Base-by-base conservation (phyloP, 2,888 invertebrate species). In the Drosophila melanosoma region DNA sequence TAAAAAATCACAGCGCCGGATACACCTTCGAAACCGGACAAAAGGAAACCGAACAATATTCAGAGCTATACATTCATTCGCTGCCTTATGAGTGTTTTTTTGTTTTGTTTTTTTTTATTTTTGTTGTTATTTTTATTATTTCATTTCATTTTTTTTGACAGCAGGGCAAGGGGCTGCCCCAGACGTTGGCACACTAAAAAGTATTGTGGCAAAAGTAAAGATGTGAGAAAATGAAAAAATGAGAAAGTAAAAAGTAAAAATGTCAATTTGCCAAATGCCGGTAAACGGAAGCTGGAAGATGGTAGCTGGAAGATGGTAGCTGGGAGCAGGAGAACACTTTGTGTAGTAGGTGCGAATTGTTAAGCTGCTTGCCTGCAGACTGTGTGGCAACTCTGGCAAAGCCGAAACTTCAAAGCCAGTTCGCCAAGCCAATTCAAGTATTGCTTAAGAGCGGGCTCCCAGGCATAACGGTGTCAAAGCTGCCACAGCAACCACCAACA, bases 251-350 rank as follows among this genome's bases (percentile, higher is more conserved):
- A 67, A 61, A 53, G 69, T 82, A 87, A 84, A 89, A 86, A 87
- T 87, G 84, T 87, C 89, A 89, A 86, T 86, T 89, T 86, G 89
- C 87, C 89, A 87, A 89, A 81, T 79, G 76, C 73, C 81, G 82
- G 69, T 61, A 54, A 77, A 69, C 79, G 87, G 84, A 79, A 81
- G 72, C 51, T 68, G 57, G 58, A 33, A 71, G 59, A 3, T 29
- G 29, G 29, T 29, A 29, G 76, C 74, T 78, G 87, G 82, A 79
- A 81, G 74, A 48, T 68, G 60, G 62, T 26, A 72, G 60, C 63
- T 70, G 61, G 49, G 48, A 62, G 60, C 48, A 63, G 17, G 17
- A 17, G 40, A n/a, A 54, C 62, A 58, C 58, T 64, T 76, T 74
- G 58, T 69, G 58, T 68, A 75, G 82, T 66, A 82, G 84, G 84